A percentile compares a stretch with the other conserved stretches of the same genome.
Evolutionary conservation across 30 jellyfish, hydroid and myxozoan genomes (phyloP).

Genomic region (Aurelia sp.): DNA sequence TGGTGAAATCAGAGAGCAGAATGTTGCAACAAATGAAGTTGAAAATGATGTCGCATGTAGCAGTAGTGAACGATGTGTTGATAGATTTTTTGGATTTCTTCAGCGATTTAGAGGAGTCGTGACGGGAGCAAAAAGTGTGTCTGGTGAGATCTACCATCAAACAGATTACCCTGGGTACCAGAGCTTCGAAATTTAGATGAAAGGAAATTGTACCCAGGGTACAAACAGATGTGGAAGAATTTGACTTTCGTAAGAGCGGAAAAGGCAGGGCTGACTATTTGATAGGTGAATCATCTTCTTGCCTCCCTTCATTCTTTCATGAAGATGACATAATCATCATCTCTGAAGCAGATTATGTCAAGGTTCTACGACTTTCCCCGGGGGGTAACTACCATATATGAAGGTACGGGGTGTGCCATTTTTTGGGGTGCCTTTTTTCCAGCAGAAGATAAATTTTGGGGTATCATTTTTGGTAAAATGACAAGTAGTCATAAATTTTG

Average conservation of each 20-base stretch:
- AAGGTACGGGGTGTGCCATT: no score
- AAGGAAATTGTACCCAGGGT: no score
- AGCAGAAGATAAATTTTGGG: no score
- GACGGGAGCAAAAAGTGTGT: conserved; percentile 20
- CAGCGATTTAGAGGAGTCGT: conserved; percentile 17
- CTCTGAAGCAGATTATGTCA: background rate
- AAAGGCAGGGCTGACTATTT: conserved; percentile 17
- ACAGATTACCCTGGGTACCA: no score
- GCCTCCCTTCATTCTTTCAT: background rate
- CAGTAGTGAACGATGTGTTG: no score
- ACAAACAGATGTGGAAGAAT: conserved; percentile 16
- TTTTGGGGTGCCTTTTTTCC: no score
- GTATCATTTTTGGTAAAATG: no score
- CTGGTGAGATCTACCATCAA: conserved; percentile 18
- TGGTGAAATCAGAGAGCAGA: no score
- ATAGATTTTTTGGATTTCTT: conserved; percentile 7
- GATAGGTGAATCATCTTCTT: conserved; percentile 20
- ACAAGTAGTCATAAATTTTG: no score
- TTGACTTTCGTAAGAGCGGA: conserved; percentile 1
- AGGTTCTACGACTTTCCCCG: conserved; percentile 20
- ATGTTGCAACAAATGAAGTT: no score
- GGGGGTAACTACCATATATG: no score
- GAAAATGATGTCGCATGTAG: background rate
- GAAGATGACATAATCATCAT: conserved; percentile 16
- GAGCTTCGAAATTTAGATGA: no score